Percentiles rank a stretch among this genome's conserved stretches.
phyloP scores from a whole-genome alignment of 1,140 invertebrate species.

The Sogatella furcifera region DNA sequence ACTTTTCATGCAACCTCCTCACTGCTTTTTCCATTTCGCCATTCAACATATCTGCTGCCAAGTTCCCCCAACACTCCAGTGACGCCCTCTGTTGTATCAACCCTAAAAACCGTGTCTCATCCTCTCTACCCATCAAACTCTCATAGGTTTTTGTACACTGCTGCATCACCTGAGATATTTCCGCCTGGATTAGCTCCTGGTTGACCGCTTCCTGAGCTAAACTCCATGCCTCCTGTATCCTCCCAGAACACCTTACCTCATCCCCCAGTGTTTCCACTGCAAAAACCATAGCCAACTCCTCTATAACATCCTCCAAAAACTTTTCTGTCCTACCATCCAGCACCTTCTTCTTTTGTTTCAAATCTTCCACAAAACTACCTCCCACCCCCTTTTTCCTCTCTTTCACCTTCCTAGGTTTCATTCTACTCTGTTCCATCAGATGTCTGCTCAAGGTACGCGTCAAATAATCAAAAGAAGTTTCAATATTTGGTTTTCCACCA shows the following conservation, averaged over 20 bases:
- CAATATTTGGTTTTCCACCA: slow-evolving; percentile 18
- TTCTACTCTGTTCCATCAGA: slow-evolving; percentile 15
- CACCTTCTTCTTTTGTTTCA: slow-evolving; percentile 18
- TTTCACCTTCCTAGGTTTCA: slow-evolving; percentile 16
- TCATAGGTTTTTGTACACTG: slow-evolving; percentile 53
- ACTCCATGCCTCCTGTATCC: slow-evolving; percentile 52
- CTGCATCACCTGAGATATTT: slow-evolving; percentile 57
- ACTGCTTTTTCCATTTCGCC: slow-evolving; percentile 56
- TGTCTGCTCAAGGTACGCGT: slow-evolving; percentile 19
- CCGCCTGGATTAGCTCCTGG: slow-evolving; percentile 56
- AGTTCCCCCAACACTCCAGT: slow-evolving; percentile 55
- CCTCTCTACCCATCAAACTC: slow-evolving; percentile 31
- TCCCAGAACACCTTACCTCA: slow-evolving; percentile 23
- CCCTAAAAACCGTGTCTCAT: slow-evolving; percentile 22
- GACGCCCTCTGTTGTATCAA: slow-evolving; percentile 44
- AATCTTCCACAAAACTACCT: slow-evolving; percentile 10
- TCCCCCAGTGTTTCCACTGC: slow-evolving; percentile 48
- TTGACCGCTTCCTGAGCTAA: slow-evolving; percentile 56
- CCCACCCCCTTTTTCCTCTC: slow-evolving; percentile 14
- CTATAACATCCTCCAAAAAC: slow-evolving; percentile 18
- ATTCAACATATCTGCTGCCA: slow-evolving; percentile 51
- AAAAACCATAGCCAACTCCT: slow-evolving; percentile 50
- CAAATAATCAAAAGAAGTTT: slow-evolving; percentile 22
- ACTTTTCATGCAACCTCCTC: slow-evolving; percentile 48
- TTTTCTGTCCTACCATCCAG: slow-evolving; percentile 19